A percentile compares a stretch with the other conserved stretches of the same genome.
phyloP scores from a whole-genome alignment of 2,113 vertebrate genomes.

The Upupa epops region DNA sequence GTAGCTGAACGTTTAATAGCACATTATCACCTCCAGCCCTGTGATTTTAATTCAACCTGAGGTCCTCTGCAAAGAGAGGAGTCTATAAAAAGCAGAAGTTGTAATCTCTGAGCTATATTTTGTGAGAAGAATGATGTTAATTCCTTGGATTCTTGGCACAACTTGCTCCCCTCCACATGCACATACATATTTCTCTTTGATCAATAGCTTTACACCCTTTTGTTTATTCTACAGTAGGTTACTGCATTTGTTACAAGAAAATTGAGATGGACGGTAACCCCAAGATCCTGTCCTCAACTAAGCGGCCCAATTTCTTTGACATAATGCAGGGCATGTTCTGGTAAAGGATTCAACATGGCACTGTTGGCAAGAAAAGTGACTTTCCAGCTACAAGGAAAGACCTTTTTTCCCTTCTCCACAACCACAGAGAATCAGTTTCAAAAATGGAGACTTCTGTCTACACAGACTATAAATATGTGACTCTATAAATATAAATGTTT shows the following conservation, averaged over 20 bases:
- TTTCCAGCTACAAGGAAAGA: background rate
- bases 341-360: conserved; percentile 39
- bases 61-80: conserved; percentile 33
- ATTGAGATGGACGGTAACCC: conserved; percentile 24
- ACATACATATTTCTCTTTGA: background rate
- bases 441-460: background rate
- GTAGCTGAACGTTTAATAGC: conserved; percentile 52
- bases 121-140: background rate
- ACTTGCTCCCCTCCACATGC: background rate
- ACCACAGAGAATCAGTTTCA: background rate
- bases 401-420: background rate
- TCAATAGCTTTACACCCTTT: background rate
- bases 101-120: background rate
- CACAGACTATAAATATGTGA: background rate
- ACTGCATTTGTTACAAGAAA: conserved; percentile 43
- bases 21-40: conserved; percentile 56
- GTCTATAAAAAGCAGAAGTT: conserved; percentile 53
- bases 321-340: background rate
- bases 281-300: background rate
- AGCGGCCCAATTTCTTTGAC: conserved; percentile 42
- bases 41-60: conserved; percentile 56
- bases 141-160: conserved; percentile 41
- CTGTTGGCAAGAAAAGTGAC: conserved; percentile 12
- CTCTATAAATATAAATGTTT: background rate
- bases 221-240: conserved; percentile 44